phyloP scores from a whole-genome alignment of 2,797 vertebrate species.

The Phrynocephalus vlangalii region DNA sequence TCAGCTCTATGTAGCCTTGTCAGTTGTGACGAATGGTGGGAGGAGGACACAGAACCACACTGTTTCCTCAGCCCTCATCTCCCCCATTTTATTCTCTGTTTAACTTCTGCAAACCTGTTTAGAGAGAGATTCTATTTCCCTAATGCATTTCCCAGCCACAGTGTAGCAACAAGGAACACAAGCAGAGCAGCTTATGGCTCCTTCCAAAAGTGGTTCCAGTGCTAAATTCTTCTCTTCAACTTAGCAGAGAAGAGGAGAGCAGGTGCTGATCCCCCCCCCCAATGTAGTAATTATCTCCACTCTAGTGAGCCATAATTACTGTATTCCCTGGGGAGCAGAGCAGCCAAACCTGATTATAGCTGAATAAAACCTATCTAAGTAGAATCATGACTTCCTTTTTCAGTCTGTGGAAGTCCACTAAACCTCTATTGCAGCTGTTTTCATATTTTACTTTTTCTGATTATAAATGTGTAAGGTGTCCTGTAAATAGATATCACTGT shows the following conservation, averaged over 20 bases:
- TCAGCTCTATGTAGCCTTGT: not conserved
- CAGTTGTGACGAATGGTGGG: not conserved
- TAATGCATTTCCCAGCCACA: not conserved
- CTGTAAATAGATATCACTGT: conserved; percentile 24
- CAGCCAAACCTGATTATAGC: conserved; percentile 28
- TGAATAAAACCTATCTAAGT: conserved; percentile 37
- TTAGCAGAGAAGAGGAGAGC: not conserved
- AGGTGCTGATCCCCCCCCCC: not conserved
- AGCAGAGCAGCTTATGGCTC: not conserved
- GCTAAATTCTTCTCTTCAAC: conserved; percentile 9
- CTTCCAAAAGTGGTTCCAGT: not conserved
- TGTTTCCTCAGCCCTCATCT: not conserved
- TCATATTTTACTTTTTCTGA: conserved; percentile 1
- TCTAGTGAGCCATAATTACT: conserved; percentile 31
- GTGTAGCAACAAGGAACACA: not conserved
- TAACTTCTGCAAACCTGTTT: not conserved
- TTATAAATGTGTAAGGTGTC: conserved; percentile 19
- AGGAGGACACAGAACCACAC: not conserved
- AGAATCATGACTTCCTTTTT: conserved; percentile 27
- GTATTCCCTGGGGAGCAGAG: conserved; percentile 4
- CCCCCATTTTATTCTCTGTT: not conserved
- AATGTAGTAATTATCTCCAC: conserved; percentile 26
- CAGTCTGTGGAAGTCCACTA: conserved; percentile 31
- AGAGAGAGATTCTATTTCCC: not conserved
- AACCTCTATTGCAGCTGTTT: conserved; percentile 28